Evolutionary conservation across 1,140 invertebrate genomes (phyloP).

Genomic region (Littorina saxatilis): DNA sequence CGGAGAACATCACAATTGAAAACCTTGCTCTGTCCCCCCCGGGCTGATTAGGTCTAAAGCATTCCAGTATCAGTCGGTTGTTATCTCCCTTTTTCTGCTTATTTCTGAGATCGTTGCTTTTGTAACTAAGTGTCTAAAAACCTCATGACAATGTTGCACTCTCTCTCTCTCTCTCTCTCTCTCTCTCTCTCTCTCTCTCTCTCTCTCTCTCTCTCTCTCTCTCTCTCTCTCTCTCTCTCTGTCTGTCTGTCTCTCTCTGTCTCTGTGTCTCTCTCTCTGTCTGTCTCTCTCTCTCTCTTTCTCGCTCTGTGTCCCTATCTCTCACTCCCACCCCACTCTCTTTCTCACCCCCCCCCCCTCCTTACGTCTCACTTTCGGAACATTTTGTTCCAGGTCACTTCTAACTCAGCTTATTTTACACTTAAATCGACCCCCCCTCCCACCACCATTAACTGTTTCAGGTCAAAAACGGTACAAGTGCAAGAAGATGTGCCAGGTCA

Average conservation of each 20-base stretch:
- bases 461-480: conserved; percentile 68
- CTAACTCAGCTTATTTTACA: no score
- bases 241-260: neutral
- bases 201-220: neutral
- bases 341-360: neutral
- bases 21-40: no score
- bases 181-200: neutral
- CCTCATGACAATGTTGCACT: neutral
- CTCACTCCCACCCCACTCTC: neutral
- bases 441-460: no score
- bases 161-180: conserved; percentile 11
- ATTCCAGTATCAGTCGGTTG: neutral
- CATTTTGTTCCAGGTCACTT: no score
- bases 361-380: neutral
- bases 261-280: neutral
- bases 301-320: neutral
- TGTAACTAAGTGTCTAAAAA: neutral
- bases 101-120: neutral
- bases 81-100: neutral
- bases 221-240: neutral
- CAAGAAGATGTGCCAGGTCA: conserved; percentile 57
- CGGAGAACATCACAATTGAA: no score
- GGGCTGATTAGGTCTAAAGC: neutral
- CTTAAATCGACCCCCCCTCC: no score
- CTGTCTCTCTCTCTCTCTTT: conserved; percentile 9